Base-by-base conservation (phyloP, 2,797 vertebrate species). In the Alectoris magna region DNA sequence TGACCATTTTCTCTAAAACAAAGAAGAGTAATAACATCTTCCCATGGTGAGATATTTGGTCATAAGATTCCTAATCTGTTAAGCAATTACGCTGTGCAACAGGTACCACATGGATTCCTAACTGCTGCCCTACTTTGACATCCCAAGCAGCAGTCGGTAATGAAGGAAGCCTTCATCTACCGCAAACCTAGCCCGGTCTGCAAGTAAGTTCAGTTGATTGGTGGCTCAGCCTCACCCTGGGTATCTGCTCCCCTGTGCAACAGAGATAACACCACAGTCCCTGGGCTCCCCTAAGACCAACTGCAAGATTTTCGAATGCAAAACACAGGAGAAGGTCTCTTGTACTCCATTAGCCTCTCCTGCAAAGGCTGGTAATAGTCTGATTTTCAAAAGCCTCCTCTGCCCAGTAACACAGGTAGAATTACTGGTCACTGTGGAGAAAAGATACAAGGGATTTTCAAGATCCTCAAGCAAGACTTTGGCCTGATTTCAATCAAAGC, bases 21-120 rank as follows among this genome's bases (percentile, higher is more conserved):
- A 43, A 83, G 62, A 87, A 70, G 84, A 92, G 43, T 72, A 92
- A 62, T 43, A 17, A 69, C 55, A 73, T 67, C 88, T 88, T 85
- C 49, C 79, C 36, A 36, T 46, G 24, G 51, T 88, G 85, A 85
- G 67, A 91, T 71, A 80, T 36, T 77, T 86, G 66, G 72, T 77
- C 93, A 88, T 60, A 56, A 51, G 71, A 87, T 92, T 88, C 75
- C 77, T 96, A 95, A 89, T 91, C 93, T 90, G 77, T 58, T 88
- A 95, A 96, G 84, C 36, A 87, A 86, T 48, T 90, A 66, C 53
- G 58, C n/a, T 71, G 91, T 90, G 79, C 78, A 96, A 80, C 73
- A 96, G 92, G 94, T 94, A 79, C 86, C 80, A 60, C 46, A 8
- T 14, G 83, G 62, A 39, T 66, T 82, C 7, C 12, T 72, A 72